Evolutionary conservation across 2,113 vertebrate species (phyloP).

Genomic region (Cariama cristata): DNA sequence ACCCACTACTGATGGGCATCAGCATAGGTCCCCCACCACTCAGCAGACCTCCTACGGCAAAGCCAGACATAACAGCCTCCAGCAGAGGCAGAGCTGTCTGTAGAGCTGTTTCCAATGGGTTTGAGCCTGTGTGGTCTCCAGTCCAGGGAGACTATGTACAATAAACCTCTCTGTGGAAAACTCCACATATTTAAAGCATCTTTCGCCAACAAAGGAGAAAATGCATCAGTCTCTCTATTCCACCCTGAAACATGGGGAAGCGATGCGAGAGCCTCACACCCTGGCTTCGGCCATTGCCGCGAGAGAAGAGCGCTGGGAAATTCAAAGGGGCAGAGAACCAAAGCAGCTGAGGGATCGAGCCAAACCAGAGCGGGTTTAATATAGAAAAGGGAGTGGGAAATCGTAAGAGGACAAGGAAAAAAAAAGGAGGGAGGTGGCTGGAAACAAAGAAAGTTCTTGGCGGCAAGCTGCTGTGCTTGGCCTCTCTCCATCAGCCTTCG

Average conservation of each 20-base stretch:
- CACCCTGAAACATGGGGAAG: background rate
- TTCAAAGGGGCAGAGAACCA: background rate
- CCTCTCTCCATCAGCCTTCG: slow-evolving; percentile 45
- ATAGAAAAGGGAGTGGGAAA: slow-evolving; percentile 62
- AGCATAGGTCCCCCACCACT: background rate
- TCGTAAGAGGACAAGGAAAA: slow-evolving; percentile 22
- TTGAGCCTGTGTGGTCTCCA: slow-evolving; percentile 48
- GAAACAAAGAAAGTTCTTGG: slow-evolving; percentile 77
- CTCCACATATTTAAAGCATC: slow-evolving; percentile 48
- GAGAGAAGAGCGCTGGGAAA: background rate
- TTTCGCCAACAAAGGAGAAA: slow-evolving; percentile 11
- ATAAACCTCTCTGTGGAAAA: slow-evolving; percentile 64
- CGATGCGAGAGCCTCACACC: accelerated
- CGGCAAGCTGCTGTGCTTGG: slow-evolving; percentile 47
- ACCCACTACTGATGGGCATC: background rate
- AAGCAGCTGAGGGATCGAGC: background rate
- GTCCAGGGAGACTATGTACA: slow-evolving; percentile 24
- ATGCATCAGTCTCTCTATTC: background rate
- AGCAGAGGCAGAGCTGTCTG: slow-evolving; percentile 37
- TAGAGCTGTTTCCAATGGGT: slow-evolving; percentile 9
- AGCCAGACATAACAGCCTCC: slow-evolving; percentile 39
- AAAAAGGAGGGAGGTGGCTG: slow-evolving; percentile 57
- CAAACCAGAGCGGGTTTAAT: background rate
- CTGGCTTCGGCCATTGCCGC: accelerated
- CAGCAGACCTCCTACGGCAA: background rate